Conservation (phyloP, 2,888 invertebrate species). For the Tenthredo mesomela region DNA sequence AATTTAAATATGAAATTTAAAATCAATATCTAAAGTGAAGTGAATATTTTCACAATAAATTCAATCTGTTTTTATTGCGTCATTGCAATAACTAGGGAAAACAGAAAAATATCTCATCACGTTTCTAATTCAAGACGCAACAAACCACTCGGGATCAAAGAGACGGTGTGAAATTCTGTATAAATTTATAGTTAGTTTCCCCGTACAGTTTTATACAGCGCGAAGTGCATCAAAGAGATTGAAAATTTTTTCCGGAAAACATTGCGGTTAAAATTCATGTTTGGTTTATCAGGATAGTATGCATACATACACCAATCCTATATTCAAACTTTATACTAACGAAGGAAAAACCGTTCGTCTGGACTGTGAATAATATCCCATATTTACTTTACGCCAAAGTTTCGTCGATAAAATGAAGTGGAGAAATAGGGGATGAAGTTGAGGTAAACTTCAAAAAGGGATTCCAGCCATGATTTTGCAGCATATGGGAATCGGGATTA, state of each 20-base stretch:
- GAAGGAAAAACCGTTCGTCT: neutral
- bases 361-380: neutral
- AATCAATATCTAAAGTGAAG: neutral
- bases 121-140: neutral
- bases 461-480: neutral
- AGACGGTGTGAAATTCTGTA: neutral
- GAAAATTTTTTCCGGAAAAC: neutral
- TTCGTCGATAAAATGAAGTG: neutral
- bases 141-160: neutral
- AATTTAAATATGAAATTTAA: neutral
- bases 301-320: neutral
- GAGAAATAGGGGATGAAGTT: neutral
- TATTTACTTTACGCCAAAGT: neutral
- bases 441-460: neutral
- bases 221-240: slow-evolving; percentile 16
- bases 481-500: neutral
- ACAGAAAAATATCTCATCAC: neutral
- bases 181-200: neutral
- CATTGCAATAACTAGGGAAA: neutral
- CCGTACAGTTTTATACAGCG: neutral
- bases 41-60: neutral
- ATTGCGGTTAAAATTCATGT: neutral
- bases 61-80: neutral
- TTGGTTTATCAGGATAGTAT: neutral
- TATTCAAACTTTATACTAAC: neutral